Evolutionary conservation across 1,140 invertebrate genomes (phyloP), one percentile per base, ranked within the genome.

Genomic region (Thereuonema tuberculata): DNA sequence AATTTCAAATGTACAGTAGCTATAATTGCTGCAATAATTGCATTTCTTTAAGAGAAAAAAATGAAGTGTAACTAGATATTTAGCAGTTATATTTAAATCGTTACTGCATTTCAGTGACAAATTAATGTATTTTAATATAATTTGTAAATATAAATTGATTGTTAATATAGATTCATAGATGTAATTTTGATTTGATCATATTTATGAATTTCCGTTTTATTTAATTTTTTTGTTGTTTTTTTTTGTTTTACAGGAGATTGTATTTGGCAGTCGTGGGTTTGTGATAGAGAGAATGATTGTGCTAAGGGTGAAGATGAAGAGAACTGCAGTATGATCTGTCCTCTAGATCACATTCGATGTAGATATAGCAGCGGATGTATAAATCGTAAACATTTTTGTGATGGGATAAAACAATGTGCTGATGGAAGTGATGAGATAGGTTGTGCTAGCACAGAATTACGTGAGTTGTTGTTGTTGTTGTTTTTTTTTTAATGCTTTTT

Each of bases 201-300:
- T n/a, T n/a, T n/a, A n/a, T n/a, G n/a, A 43, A 43, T n/a, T 43
- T 9, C 37, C 9, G n/a, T n/a, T 12, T 9, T 9, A 9, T 43
- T 20, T 5, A 50, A 20, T 21, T 50, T 50, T 50, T 50, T 50
- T 5, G 9, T 50, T 50, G 5, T 17, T 9, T 50, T 50, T 21
- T 14, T 50, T 50, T 24, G 21, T 14, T 5, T 21, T 63, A 62
- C 67, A 73, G 80, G 85, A 9, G 76, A 81, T 0, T 93, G 90
- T 65, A 85, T 93, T 47, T 80, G 80, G 50, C 77, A 84, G 64
- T 79, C 82, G 25, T 86, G 84, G 73, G 76, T 85, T 1, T 96
- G 92, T 68, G 82, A 93, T 70, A 79, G 77, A 0, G 67, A 78
- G n/a, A 76, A 75, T 46, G 85, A 93, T 68, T 93, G 90, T 66